Percentiles rank a stretch among this genome's conserved stretches.
phyloP scores from a whole-genome alignment of 2,113 vertebrate species.

The Rhodinocichla rosea region DNA sequence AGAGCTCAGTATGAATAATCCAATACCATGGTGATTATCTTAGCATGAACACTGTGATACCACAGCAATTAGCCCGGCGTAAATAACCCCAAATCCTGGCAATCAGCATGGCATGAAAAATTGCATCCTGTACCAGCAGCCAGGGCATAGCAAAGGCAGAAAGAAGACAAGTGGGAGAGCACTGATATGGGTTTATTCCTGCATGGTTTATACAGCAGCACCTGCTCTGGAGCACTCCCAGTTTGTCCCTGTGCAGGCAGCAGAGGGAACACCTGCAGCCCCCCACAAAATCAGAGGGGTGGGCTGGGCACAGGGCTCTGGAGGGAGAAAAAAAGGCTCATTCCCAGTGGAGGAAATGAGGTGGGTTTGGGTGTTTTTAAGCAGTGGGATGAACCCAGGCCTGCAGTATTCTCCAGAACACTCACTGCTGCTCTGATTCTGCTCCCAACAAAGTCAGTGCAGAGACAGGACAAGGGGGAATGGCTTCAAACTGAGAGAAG shows the following conservation, averaged over 20 bases:
- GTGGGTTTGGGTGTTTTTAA: not conserved
- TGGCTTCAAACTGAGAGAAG: not conserved
- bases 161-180: not conserved
- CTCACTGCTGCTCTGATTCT: not conserved
- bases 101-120: conserved; percentile 51
- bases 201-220: not conserved
- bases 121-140: not conserved
- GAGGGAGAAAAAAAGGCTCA: not conserved
- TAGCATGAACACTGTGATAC: conserved; percentile 23
- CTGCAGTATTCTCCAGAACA: not conserved
- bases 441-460: not conserved
- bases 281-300: too few species aligned
- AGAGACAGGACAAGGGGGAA: not conserved
- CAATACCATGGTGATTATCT: conserved; percentile 59
- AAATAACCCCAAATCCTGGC: conserved; percentile 39
- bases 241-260: not conserved
- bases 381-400: not conserved
- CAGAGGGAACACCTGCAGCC: not conserved
- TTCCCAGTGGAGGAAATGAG: not conserved
- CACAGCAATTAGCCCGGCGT: conserved; percentile 52
- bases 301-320: not conserved
- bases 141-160: not conserved
- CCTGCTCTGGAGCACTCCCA: not conserved
- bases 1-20: conserved; percentile 60
- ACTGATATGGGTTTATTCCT: not conserved